Evolutionary conservation across 2,888 invertebrate genomes (phyloP), one percentile per base, ranked within the genome.

Genomic region (Notodonta dromedarius): DNA sequence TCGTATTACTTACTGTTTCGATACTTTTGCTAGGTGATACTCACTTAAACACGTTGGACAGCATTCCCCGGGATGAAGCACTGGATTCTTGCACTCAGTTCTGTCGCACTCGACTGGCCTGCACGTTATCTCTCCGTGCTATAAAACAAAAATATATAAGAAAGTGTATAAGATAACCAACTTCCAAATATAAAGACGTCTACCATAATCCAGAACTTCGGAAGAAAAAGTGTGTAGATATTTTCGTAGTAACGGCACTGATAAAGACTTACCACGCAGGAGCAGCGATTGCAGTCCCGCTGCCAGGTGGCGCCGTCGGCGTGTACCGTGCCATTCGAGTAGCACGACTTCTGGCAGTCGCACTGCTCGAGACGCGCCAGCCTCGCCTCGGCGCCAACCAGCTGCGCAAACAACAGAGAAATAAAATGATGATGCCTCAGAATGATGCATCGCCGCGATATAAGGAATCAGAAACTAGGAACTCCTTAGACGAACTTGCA

Each of bases 291-390:
- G 94, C 98, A 98, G 88, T 96, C 96, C 83, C 95, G 94, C 88
- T 96, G 95, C 98, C 98, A 98, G 63, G 96, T 95, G 72, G 97
- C 96, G 61, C 98, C 98, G 86, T 98, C 98, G 62, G 96, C 96
- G 85, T 96, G 96, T 66, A 96, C 95, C 61, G 96, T 96, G 71
- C 96, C 97, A 90, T 97, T 97, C 75, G 96, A 95, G 83, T 95
- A 95, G 94, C 98, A 98, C 70, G 97, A 97, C 93, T 97, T 97
- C 93, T 96, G 96, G 92, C 98, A 98, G 94, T 98, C 98, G 90
- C 98, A 98, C 89, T 97, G 96, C 91, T 98, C 97, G 83, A 98
- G 94, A 83, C 95, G 95, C 82, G 95, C 94, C 87, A 98, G 94
- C 77, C 97, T 95, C 80, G 95, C 95, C 90, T 98, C 97, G 74